Conservation (phyloP, 2,888 invertebrate genomes). For the Orgyia antiqua region DNA sequence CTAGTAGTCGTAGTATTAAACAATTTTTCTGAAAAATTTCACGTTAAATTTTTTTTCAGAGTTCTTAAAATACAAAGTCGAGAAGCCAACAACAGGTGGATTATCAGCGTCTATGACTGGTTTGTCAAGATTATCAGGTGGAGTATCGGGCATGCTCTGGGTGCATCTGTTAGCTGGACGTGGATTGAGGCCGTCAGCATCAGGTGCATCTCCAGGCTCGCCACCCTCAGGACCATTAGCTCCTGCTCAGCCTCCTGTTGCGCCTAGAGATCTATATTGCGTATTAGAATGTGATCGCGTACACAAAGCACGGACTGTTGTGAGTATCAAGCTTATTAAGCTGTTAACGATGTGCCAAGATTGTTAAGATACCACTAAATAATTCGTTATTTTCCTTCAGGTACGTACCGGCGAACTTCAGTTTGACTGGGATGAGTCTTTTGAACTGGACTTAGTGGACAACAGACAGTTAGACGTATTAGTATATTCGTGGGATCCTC, state of each 20-base stretch:
- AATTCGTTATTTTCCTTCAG: constrained; percentile 32
- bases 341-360: too few relatives aligned
- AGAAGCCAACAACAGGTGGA: constrained; percentile 80
- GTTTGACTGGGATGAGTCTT: constrained; percentile 99
- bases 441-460: constrained; percentile 96
- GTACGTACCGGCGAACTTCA: constrained; percentile 96
- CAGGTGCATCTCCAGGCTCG: constrained; percentile 83
- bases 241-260: constrained; percentile 59
- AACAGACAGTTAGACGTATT: constrained; percentile 96
- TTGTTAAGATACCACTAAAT: too few relatives aligned
- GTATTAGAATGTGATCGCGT: constrained; percentile 98
- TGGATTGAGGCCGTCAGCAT: constrained; percentile 86
- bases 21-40: too few relatives aligned
- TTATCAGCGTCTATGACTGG: constrained; percentile 79
- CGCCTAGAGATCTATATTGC: constrained; percentile 93
- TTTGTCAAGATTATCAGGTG: constrained; percentile 64
- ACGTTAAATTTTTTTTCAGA: constrained; percentile 78
- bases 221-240: constrained; percentile 81
- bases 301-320: constrained; percentile 97
- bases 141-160: constrained; percentile 92
- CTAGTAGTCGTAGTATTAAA: too few relatives aligned
- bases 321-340: constrained; percentile 46
- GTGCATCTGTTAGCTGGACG: constrained; percentile 93
- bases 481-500: constrained; percentile 99
- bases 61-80: constrained; percentile 94